A percentile compares a stretch with the other conserved stretches of the same genome.
These are phyloP conservation scores for Palythoa caribaeorum DNA, from an alignment of 92 coral and sea anemone genomes.

Conservation along the genomic window DNA sequence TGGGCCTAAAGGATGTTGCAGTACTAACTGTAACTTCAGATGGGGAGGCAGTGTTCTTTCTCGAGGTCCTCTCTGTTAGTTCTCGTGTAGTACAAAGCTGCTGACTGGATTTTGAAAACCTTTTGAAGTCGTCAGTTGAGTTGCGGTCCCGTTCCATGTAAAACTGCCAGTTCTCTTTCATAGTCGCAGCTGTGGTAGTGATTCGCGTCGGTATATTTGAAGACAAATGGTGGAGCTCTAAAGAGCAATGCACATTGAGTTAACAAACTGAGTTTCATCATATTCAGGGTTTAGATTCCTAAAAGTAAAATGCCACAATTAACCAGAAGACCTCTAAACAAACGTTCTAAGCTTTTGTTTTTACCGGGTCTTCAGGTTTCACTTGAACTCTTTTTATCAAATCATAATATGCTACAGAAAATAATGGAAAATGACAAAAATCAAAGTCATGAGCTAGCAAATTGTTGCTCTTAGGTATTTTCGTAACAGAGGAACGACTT, in stretches of 20 bases:
- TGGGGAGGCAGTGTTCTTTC: not conserved
- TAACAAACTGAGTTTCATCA: not conserved
- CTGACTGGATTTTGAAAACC: not conserved
- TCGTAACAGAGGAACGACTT: too few relatives aligned
- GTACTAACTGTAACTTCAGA: not conserved
- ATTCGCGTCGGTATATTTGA: not conserved
- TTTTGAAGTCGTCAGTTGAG: not conserved
- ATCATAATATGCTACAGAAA: too few relatives aligned
- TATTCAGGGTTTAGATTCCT: not conserved
- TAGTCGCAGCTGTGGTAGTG: too few relatives aligned
- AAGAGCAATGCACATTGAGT: not conserved
- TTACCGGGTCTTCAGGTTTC: too few relatives aligned
- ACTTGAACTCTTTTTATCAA: too few relatives aligned
- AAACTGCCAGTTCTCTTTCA: too few relatives aligned
- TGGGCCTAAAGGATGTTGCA: not conserved
- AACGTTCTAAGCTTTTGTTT: too few relatives aligned
- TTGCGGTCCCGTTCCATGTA: too few relatives aligned
- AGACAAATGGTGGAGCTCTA: not conserved
- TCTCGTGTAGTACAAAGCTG: not conserved
- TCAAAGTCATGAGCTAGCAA: too few relatives aligned
- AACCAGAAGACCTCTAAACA: too few relatives aligned
- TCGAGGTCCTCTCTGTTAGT: not conserved
- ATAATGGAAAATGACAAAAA: too few relatives aligned
- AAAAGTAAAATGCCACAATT: not conserved
- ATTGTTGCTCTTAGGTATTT: too few relatives aligned